phyloP scores from a whole-genome alignment of 2,113 vertebrate species.

The Dolichotis patagonum region DNA sequence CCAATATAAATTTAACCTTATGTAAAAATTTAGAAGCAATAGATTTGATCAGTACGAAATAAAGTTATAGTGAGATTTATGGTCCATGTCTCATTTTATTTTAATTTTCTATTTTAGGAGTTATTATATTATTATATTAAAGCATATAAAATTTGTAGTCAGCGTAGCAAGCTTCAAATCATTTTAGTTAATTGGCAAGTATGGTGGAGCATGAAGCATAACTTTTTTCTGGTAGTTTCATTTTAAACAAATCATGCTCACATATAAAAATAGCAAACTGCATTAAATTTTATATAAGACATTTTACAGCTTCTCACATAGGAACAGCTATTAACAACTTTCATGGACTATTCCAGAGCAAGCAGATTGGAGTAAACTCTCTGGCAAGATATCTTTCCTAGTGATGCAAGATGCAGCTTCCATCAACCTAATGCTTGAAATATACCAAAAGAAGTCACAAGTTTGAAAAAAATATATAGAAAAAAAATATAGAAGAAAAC shows the following conservation, averaged over 20 bases:
- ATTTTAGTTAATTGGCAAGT: conserved; percentile 72
- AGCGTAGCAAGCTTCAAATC: conserved; percentile 61
- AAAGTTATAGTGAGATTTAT: conserved; percentile 45
- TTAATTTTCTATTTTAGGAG: conserved; percentile 67
- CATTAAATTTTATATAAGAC: conserved; percentile 73
- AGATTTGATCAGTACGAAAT: conserved; percentile 46
- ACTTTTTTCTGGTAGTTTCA: conserved; percentile 45
- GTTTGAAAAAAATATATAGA: conserved; percentile 53
- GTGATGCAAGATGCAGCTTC: conserved; percentile 75
- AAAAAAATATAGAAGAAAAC: conserved; percentile 51
- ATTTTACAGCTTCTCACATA: conserved; percentile 62
- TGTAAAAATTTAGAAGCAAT: conserved; percentile 45
- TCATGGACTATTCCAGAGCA: conserved; percentile 56
- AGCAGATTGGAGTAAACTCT: conserved; percentile 79
- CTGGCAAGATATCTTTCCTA: conserved; percentile 73
- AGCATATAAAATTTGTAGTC: conserved; percentile 63
- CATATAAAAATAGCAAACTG: conserved; percentile 71
- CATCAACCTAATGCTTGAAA: conserved; percentile 76
- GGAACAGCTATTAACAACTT: conserved; percentile 81
- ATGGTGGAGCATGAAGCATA: conserved; percentile 2
- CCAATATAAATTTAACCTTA: conserved; percentile 53
- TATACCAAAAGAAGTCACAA: conserved; percentile 79
- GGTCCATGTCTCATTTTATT: conserved; percentile 41
- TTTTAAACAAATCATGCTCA: conserved; percentile 71
- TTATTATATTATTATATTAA: conserved; percentile 65